These are phyloP conservation scores for Ephestia elutella DNA, from an alignment of 1,140 invertebrate species.

Conservation along the genomic window DNA sequence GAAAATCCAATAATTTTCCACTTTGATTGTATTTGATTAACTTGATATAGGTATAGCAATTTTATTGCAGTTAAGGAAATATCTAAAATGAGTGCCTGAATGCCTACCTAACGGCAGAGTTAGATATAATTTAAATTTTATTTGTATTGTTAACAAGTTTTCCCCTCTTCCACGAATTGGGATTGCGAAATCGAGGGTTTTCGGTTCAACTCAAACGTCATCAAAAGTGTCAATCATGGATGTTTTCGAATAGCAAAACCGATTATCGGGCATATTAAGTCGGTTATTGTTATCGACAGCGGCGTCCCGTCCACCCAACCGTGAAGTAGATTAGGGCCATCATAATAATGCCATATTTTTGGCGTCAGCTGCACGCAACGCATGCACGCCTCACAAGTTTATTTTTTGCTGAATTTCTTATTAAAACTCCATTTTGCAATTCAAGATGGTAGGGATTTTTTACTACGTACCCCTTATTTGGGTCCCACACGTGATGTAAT, in stretches of 20 bases:
- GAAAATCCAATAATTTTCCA: conserved; percentile 36
- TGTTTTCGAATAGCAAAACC: conserved; percentile 70
- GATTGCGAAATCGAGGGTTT: conserved; percentile 33
- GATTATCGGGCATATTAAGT: conserved; percentile 72
- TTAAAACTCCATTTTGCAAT: conserved; percentile 41
- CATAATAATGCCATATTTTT: conserved; percentile 68
- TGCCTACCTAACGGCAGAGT: neutral
- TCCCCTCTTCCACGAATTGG: conserved; percentile 24
- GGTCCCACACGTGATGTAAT: neutral
- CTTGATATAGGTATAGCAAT: neutral
- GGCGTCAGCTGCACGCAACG: conserved; percentile 68
- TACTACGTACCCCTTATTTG: neutral
- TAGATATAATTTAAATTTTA: conserved; percentile 10
- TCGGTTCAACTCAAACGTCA: conserved; percentile 54
- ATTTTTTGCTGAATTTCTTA: conserved; percentile 46
- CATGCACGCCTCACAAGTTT: conserved; percentile 41
- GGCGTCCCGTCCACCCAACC: conserved; percentile 49
- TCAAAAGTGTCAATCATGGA: conserved; percentile 70
- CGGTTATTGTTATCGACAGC: conserved; percentile 70
- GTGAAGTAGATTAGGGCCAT: conserved; percentile 71
- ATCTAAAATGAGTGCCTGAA: neutral
- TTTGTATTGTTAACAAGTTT: conserved; percentile 9
- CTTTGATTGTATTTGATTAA: conserved; percentile 14
- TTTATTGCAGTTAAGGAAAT: neutral
- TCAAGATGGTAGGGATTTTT: conserved; percentile 11